phyloP scores from a whole-genome alignment of 1,140 invertebrate genomes.

The Sinonovacula constricta region DNA sequence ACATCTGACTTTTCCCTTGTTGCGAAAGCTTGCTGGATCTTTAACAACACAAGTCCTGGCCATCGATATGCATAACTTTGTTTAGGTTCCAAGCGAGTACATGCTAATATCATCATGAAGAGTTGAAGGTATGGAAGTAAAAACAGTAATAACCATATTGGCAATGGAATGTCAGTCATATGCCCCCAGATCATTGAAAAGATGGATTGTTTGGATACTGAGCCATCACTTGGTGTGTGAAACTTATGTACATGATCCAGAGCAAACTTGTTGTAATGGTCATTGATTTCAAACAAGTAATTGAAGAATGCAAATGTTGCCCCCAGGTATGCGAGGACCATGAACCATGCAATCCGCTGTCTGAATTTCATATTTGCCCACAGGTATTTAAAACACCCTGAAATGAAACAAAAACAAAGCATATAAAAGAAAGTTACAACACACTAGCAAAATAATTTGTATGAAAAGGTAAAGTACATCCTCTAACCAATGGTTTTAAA shows the following conservation, averaged over 20 bases:
- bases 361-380: constrained; percentile 77
- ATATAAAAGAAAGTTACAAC: too few species aligned
- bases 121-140: constrained; percentile 71
- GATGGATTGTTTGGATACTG: constrained; percentile 25
- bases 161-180: constrained; percentile 66
- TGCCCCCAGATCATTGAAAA: constrained; percentile 59
- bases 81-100: constrained; percentile 69
- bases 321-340: constrained; percentile 61
- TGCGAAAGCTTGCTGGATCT: constrained; percentile 54
- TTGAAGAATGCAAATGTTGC: constrained; percentile 67
- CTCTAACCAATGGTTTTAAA: too few species aligned
- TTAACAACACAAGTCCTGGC: constrained; percentile 68
- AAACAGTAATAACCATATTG: constrained; percentile 66
- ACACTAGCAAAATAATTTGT: too few species aligned
- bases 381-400: too few species aligned
- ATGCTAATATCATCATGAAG: constrained; percentile 71
- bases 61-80: constrained; percentile 68
- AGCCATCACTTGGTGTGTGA: constrained; percentile 46
- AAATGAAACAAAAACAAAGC: too few species aligned
- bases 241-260: constrained; percentile 67
- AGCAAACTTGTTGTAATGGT: constrained; percentile 70
- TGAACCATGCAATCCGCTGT: constrained; percentile 71
- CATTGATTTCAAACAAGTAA: constrained; percentile 75
- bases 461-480: too few species aligned
- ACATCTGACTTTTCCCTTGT: constrained; percentile 54